These are phyloP conservation scores for Piezodorus guildinii DNA, from an alignment of 1,140 invertebrate genomes.

Conservation along the genomic window DNA sequence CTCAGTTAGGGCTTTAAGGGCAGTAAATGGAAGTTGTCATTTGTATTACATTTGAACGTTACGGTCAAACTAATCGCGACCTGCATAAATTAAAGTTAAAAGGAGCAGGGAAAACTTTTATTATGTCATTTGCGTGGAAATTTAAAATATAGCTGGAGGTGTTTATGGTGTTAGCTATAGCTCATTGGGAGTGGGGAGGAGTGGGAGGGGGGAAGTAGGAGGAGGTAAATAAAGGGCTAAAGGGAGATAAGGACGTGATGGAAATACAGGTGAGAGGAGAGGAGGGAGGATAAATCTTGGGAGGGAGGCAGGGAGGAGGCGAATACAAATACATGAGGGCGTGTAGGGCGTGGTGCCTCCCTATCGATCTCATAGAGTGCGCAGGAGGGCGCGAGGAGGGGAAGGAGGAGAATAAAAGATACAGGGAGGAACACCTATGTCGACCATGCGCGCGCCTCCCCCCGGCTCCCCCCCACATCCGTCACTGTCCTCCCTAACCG, in stretches of 20 bases:
- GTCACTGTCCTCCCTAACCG: no score
- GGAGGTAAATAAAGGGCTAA: conserved; percentile 1
- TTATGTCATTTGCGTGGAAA: conserved; percentile 14
- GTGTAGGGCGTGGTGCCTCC: conserved; percentile 10
- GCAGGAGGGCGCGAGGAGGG: neutral
- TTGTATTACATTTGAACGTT: no score
- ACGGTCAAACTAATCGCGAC: no score
- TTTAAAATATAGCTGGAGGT: conserved; percentile 10
- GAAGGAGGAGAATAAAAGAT: no score
- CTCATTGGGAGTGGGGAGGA: no score
- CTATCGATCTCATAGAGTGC: conserved; percentile 12
- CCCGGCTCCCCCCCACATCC: no score
- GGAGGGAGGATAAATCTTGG: neutral
- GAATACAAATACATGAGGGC: conserved; percentile 15
- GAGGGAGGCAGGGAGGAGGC: neutral
- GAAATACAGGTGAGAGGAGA: conserved; percentile 4
- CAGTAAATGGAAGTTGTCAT: no score
- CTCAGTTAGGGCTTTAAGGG: no score
- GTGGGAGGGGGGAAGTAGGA: no score
- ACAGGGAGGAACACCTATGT: no score
- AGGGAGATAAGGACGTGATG: conserved; percentile 11
- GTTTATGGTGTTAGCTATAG: conserved; percentile 12
- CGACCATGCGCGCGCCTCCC: no score
- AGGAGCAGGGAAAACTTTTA: conserved; percentile 8
- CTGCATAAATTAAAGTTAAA: conserved; percentile 4